Evolutionary conservation across 2,888 invertebrate genomes (phyloP), one percentile per base, ranked within the genome.

Genomic region (Parapristionchus giblindavisi): DNA sequence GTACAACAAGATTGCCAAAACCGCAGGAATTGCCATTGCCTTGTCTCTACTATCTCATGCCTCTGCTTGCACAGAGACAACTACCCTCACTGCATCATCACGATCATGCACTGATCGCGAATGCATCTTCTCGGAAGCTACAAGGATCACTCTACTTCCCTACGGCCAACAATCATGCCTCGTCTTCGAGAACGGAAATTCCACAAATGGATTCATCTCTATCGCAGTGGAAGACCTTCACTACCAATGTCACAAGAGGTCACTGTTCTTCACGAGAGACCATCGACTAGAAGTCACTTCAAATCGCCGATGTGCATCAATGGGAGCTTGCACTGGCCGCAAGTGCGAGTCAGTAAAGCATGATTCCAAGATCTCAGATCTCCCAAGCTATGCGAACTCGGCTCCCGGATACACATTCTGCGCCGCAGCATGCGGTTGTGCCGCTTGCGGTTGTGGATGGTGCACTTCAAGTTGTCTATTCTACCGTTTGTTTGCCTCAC

Each of bases 391-490:
- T 24, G 43, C 48, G 21, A 65, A 65, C 27, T 27, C 24, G 21
- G 65, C 65, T 11, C 40, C 65, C 65, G 65, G 65, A 1, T 65
- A 65, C 65, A 11, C 43, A 3, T 65, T 65, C 65, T 65, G 65
- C 43, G 17, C 40, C 6, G 24, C 65, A 24, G 27, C 43, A 1
- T 65, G 43, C 65, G 27, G 27, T 6, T 40, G 65, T 24, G 1
- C 14, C 11, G 11, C 43, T 29, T 65, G 65, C 43, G 65, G 65
- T 17, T 65, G 65, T 29, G 40, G 40, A 40, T 8, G 11, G 27
- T 43, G 40, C 27, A 14, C 24, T n/a, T 43, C 43, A 11, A 43
- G 43, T 11, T 43, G 65, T 21, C 43, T 65, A 27, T 48, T 65
- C 65, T 65, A 43, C 27, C 65, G 65, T 17, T 3, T 65, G 8